A percentile compares a stretch with the other conserved stretches of the same genome.
Evolutionary conservation across 2,113 vertebrate genomes (phyloP).

Genomic region (Cyrtonyx montezumae): DNA sequence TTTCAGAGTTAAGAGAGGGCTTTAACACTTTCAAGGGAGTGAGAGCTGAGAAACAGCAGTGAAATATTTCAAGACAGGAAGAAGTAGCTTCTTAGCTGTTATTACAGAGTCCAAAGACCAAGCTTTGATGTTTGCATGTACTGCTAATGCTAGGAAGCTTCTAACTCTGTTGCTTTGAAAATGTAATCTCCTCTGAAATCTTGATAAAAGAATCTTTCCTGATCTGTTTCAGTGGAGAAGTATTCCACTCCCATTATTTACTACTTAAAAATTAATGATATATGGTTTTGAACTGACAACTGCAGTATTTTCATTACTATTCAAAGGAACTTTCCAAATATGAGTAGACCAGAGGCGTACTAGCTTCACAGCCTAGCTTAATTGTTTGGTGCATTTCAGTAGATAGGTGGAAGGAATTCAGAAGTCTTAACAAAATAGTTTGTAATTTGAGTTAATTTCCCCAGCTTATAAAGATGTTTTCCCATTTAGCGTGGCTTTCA

Average conservation of each 20-base stretch:
- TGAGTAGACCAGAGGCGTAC: accelerated
- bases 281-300: neutral
- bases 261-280: neutral
- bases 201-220: neutral
- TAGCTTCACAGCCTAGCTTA: neutral
- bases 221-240: neutral
- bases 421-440: neutral
- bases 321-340: accelerated
- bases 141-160: neutral
- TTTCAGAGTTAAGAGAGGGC: neutral
- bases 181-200: neutral
- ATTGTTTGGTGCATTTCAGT: neutral
- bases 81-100: neutral
- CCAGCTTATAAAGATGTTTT: neutral
- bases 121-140: neutral
- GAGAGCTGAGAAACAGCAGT: neutral
- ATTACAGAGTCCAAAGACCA: neutral
- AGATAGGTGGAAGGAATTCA: neutral
- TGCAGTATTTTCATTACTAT: neutral
- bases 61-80: neutral
- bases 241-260: neutral
- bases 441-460: neutral
- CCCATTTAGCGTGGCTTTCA: neutral
- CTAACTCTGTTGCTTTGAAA: neutral
- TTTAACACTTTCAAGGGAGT: constrained; percentile 1